phyloP scores from a whole-genome alignment of 2,888 invertebrate species.

The Drosophila robusta region DNA sequence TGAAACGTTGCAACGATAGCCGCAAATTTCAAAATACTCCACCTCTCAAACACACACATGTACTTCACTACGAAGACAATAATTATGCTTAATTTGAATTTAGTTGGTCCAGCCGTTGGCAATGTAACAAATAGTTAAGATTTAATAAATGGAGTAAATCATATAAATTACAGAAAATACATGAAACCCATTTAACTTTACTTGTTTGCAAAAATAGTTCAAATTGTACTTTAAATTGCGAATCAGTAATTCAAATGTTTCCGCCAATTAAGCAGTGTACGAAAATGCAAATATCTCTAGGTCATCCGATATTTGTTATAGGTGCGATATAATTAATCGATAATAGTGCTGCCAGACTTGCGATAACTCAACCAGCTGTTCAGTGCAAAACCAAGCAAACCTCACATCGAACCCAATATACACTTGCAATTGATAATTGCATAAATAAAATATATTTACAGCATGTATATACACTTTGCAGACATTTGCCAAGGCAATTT shows the following conservation, averaged over 20 bases:
- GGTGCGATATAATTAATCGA: background rate
- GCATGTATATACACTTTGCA: background rate
- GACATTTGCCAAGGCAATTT: background rate
- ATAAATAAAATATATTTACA: background rate
- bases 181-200: background rate
- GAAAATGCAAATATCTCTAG: background rate
- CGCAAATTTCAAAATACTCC: slow-evolving; percentile 1
- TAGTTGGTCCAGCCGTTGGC: slow-evolving; percentile 11
- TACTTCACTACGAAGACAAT: slow-evolving; percentile 17
- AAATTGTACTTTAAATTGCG: no score
- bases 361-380: slow-evolving; percentile 18
- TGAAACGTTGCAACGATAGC: slow-evolving; percentile 57
- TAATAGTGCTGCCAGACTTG: slow-evolving; percentile 21
- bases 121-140: slow-evolving; percentile 26
- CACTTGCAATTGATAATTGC: slow-evolving; percentile 3
- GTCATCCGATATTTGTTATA: slow-evolving; percentile 4
- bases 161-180: background rate
- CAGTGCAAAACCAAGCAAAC: background rate
- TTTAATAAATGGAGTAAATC: slow-evolving; percentile 39
- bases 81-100: slow-evolving; percentile 35
- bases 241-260: background rate
- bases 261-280: background rate
- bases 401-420: background rate
- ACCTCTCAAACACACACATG: slow-evolving; percentile 1
- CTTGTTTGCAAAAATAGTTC: background rate